Conservation (phyloP, 2,888 invertebrate species). For the Ametastegia equiseti region DNA sequence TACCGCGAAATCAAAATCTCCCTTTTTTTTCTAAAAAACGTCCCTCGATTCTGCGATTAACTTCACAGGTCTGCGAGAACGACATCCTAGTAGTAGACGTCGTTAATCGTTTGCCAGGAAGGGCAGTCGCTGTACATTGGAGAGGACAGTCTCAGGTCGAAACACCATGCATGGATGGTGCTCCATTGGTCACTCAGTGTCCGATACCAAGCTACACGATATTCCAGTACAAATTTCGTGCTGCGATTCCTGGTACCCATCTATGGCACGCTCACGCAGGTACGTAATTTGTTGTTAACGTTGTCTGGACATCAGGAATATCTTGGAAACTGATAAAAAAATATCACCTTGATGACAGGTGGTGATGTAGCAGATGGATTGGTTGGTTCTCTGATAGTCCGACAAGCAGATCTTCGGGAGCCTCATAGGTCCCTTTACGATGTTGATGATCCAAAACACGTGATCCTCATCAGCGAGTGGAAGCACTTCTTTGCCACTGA, state of each 20-base stretch:
- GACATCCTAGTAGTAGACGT: slow-evolving; percentile 87
- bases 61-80: slow-evolving; percentile 82
- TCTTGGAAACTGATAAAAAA: neutral
- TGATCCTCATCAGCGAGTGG: slow-evolving; percentile 86
- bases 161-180: slow-evolving; percentile 87
- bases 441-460: slow-evolving; percentile 83
- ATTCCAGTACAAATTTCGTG: slow-evolving; percentile 85
- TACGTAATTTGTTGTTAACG: neutral
- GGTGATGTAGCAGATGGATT: slow-evolving; percentile 84
- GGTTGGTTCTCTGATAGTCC: slow-evolving; percentile 84
- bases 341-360: slow-evolving; percentile 68
- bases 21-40: neutral
- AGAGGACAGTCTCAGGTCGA: slow-evolving; percentile 82
- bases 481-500: slow-evolving; percentile 77
- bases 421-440: slow-evolving; percentile 83
- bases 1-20: neutral
- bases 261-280: slow-evolving; percentile 84
- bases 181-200: slow-evolving; percentile 87
- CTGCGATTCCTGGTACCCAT: slow-evolving; percentile 83
- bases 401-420: slow-evolving; percentile 81
- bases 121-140: slow-evolving; percentile 87
- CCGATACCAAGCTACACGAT: slow-evolving; percentile 83
- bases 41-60: neutral
- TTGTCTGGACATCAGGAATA: neutral
- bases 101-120: slow-evolving; percentile 83